Percentiles rank a stretch among this genome's conserved stretches.
Conservation (phyloP, 2,113 vertebrate genomes). For the Fulica atra region DNA sequence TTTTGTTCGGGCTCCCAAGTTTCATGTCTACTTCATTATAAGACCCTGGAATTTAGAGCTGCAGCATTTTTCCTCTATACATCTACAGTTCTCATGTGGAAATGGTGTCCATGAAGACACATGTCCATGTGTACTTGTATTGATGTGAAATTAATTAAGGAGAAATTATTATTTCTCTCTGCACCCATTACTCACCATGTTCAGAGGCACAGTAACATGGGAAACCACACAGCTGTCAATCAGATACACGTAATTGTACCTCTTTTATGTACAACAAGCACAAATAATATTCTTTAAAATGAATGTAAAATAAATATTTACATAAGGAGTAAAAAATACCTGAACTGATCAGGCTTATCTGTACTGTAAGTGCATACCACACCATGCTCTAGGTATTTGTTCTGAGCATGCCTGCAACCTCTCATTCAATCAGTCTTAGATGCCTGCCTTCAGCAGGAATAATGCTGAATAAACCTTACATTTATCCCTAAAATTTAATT, state of each 20-base stretch:
- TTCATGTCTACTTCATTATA: neutral
- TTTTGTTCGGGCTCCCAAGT: neutral
- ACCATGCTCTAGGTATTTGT: neutral
- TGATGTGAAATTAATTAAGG: neutral
- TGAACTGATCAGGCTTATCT: neutral
- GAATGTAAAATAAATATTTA: neutral
- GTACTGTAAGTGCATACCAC: neutral
- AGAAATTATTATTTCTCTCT: neutral
- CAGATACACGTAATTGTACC: neutral
- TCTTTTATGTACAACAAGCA: neutral
- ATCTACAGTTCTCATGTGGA: neutral
- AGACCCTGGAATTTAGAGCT: neutral
- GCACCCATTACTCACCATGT: neutral
- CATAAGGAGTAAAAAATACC: neutral
- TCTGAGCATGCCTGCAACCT: neutral
- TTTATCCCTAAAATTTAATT: conserved; percentile 8
- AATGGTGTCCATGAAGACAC: neutral
- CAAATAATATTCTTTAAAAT: neutral
- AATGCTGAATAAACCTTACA: neutral
- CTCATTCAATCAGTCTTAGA: neutral
- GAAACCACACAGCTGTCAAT: neutral
- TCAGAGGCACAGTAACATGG: neutral
- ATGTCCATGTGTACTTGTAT: neutral
- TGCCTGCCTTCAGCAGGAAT: neutral
- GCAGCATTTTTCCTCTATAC: neutral